Evolutionary conservation across 1,140 invertebrate genomes (phyloP), one percentile per base, ranked within the genome.

Genomic region (Frieseomelitta varia): DNA sequence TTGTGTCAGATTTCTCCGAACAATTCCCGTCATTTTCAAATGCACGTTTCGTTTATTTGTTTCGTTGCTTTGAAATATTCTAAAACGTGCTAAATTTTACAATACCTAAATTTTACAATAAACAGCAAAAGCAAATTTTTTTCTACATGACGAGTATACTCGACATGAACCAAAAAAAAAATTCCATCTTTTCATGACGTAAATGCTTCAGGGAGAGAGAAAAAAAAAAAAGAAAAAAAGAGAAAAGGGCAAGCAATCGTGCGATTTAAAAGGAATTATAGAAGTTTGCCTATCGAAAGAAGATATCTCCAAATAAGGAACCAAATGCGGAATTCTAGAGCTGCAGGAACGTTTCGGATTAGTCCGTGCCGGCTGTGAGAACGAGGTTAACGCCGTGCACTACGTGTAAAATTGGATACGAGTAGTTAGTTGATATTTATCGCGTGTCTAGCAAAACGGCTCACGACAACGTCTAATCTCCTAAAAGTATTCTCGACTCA

Each of bases 381-480:
- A n/a, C 39, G 34, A 61, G 21, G n/a, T 72, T 72, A 21, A 19
- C 72, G n/a, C 11, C 21, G 79, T 11, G 34, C 69, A 63, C 19
- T 21, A 24, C 10, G 63, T 53, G 77, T 69, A 69, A 79, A 79
- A 79, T 79, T 68, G 65, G 63, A 53, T n/a, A 24, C 56, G 55
- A 81, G 55, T 39, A 47, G 67, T 63, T 74, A 19, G 79, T 74
- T 63, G 21, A 81, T 74, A 81, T 74, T 81, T 74, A 81, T 65
- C 68, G 53, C 65, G 75, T 30, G 34, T 19, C 55, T 53, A 24
- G 27, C 53, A 55, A 51, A 61, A 17, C 55, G 12, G 53, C 17
- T 53, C 14, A 30, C 69, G 27, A 51, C 34, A 34, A 51, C 39
- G 39, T 34, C 24, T 30, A 58, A 65, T 63, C 14, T 55, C 30